A percentile compares a stretch with the other conserved stretches of the same genome.
These are phyloP conservation scores for Halcyon smyrnensis DNA, from an alignment of 2,797 vertebrate species.

Conservation along the genomic window DNA sequence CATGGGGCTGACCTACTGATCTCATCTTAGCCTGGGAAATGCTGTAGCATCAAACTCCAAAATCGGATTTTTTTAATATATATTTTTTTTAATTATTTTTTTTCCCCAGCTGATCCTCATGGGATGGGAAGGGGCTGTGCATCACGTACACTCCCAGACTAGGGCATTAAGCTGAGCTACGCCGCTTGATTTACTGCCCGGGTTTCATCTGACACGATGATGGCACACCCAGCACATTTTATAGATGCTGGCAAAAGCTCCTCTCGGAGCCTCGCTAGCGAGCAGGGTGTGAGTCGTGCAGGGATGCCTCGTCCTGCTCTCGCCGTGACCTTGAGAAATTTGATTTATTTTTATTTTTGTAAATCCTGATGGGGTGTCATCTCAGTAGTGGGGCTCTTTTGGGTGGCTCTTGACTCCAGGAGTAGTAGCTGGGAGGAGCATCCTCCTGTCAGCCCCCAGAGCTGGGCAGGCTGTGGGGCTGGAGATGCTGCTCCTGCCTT, in stretches of 20 bases:
- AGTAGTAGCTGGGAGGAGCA: neutral
- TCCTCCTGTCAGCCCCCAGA: rapidly evolving
- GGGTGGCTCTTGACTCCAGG: neutral
- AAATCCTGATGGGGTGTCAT: neutral
- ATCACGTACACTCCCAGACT: neutral
- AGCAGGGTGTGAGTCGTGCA: neutral
- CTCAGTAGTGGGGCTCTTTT: neutral
- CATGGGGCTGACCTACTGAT: neutral
- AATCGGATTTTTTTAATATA: neutral
- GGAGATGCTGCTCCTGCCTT: neutral
- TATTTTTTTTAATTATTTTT: neutral
- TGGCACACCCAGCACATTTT: neutral
- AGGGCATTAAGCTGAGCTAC: neutral
- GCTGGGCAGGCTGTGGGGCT: neutral
- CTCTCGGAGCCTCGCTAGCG: neutral
- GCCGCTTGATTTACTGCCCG: neutral
- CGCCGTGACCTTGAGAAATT: neutral
- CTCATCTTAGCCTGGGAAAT: neutral
- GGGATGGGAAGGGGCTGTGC: neutral
- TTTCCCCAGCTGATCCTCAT: neutral
- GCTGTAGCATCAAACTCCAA: neutral
- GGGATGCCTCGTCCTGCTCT: neutral
- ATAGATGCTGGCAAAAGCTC: neutral
- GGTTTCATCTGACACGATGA: neutral
- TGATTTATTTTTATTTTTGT: neutral